Percentiles rank a stretch among this genome's conserved stretches.
These are phyloP conservation scores for Onychomys leucogaster DNA, from an alignment of 2,797 vertebrate genomes.

Conservation along the genomic window DNA sequence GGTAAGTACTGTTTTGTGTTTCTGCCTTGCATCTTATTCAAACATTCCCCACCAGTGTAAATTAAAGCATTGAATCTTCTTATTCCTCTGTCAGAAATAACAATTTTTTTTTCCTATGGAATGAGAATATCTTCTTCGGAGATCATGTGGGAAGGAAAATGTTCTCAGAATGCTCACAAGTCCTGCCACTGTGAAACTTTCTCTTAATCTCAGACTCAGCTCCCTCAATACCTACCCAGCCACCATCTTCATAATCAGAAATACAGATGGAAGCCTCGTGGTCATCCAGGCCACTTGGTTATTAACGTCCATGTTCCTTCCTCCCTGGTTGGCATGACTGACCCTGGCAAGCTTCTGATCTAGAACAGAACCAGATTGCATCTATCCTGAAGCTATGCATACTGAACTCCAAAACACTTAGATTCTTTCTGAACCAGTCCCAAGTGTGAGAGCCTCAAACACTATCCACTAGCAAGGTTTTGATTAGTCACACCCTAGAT, in stretches of 20 bases:
- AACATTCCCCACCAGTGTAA: not conserved
- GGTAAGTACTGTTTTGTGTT: conserved; percentile 10
- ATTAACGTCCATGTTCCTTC: not conserved
- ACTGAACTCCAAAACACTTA: not conserved
- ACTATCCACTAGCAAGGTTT: not conserved
- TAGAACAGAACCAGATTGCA: not conserved
- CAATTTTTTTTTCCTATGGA: not conserved
- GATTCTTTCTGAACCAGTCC: conserved; percentile 19
- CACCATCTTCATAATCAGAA: not conserved
- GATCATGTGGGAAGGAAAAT: not conserved
- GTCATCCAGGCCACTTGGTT: not conserved
- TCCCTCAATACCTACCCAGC: not conserved
- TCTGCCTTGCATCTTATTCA: conserved; percentile 40
- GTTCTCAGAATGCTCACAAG: not conserved
- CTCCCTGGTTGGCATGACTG: not conserved
- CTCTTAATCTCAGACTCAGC: not conserved
- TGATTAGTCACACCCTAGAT: not conserved
- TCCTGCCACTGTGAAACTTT: not conserved
- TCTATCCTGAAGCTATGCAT: not conserved
- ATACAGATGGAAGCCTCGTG: not conserved
- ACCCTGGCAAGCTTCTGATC: not conserved
- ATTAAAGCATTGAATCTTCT: conserved; percentile 36
- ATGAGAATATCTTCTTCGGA: not conserved
- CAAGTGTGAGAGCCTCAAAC: not conserved
- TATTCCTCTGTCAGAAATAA: not conserved